These are phyloP conservation scores for Synergus itoensis DNA, from an alignment of 2,888 invertebrate species.

Conservation along the genomic window DNA sequence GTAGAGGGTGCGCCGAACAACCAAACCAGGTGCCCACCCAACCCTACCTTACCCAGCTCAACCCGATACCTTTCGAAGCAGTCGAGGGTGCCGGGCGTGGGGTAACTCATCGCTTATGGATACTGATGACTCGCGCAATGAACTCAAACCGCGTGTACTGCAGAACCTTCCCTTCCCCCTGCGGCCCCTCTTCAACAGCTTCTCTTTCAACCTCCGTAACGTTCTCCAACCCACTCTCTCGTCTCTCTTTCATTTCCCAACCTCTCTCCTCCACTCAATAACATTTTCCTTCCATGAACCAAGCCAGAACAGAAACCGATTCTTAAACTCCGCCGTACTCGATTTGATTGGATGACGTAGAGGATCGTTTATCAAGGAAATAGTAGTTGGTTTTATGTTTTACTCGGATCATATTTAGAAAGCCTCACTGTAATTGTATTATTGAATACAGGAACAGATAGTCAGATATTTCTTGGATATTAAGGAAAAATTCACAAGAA, in stretches of 20 bases:
- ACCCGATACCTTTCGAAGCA: constrained; percentile 50
- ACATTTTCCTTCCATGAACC: constrained; percentile 31
- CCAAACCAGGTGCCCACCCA: constrained; percentile 74
- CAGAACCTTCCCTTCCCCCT: constrained; percentile 57
- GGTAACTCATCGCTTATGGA: constrained; percentile 86
- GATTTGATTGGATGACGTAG: constrained; percentile 33
- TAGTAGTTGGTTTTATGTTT: constrained; percentile 48
- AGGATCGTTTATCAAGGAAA: constrained; percentile 39
- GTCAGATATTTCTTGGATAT: background rate
- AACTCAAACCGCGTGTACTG: constrained; percentile 75
- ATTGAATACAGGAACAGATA: background rate
- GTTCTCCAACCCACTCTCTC: constrained; percentile 14
- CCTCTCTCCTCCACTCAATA: constrained; percentile 10
- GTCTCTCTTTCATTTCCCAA: background rate
- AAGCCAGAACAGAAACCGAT: constrained; percentile 13
- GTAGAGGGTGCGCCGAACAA: constrained; percentile 69
- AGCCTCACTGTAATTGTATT: background rate
- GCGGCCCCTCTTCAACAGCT: constrained; percentile 78
- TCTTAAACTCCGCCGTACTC: constrained; percentile 41
- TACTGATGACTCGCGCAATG: constrained; percentile 88
- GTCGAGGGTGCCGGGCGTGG: constrained; percentile 52
- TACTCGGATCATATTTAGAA: background rate
- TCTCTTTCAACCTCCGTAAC: constrained; percentile 43
- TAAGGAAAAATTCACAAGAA: too few species aligned
- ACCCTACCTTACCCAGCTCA: constrained; percentile 55